Conservation (phyloP, 2,888 invertebrate genomes). For the Bruchidius siliquastri region DNA sequence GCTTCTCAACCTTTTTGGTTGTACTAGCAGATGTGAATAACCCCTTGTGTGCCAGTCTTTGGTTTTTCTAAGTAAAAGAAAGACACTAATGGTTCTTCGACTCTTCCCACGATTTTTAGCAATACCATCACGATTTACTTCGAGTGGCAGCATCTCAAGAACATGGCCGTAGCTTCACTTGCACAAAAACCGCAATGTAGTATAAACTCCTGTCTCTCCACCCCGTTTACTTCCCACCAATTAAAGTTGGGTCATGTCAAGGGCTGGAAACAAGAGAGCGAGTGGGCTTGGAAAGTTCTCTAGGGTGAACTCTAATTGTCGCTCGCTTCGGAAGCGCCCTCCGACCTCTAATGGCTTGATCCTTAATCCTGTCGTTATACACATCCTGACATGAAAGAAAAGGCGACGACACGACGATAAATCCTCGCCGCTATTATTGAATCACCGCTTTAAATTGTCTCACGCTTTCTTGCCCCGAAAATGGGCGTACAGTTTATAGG, state of each 20-base stretch:
- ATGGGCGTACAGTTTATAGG: background rate
- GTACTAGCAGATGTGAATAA: no score
- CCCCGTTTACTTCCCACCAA: background rate
- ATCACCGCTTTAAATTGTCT: background rate
- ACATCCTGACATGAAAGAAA: conserved; percentile 26
- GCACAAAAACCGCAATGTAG: background rate
- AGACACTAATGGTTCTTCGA: no score
- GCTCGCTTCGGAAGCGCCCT: conserved; percentile 37
- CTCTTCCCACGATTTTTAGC: no score
- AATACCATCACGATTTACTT: no score
- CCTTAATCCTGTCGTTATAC: conserved; percentile 45
- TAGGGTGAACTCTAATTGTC: conserved; percentile 34
- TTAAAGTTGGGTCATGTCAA: background rate
- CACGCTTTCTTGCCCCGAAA: background rate
- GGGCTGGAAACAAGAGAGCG: conserved; percentile 35
- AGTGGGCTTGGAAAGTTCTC: conserved; percentile 11
- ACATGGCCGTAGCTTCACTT: background rate
- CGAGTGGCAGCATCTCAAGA: no score
- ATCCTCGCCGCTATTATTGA: background rate
- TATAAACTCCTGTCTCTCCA: background rate
- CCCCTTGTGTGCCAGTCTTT: no score
- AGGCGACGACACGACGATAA: conserved; percentile 6
- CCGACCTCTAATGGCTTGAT: conserved; percentile 41
- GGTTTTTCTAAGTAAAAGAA: no score
- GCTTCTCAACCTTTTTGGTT: no score